A percentile compares a stretch with the other conserved stretches of the same genome.
These are phyloP conservation scores for Chaenocephalus aceratus DNA, from an alignment of 2,113 vertebrate species.

Conservation along the genomic window DNA sequence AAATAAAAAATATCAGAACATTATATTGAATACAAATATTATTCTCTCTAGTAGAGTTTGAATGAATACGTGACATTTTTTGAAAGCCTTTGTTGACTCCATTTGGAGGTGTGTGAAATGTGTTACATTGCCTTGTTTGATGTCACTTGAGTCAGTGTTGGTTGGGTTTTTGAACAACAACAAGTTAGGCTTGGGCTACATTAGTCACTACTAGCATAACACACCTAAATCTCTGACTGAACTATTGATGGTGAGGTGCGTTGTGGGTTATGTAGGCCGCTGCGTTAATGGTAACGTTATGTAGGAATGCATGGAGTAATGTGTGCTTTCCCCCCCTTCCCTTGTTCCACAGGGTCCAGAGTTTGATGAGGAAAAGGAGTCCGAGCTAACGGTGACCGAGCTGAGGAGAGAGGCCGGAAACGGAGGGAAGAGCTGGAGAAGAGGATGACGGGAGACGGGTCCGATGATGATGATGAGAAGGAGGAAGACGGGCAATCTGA, in stretches of 20 bases:
- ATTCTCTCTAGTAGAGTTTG: no score
- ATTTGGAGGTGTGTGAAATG: no score
- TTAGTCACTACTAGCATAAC: neutral
- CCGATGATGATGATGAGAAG: conserved; percentile 86
- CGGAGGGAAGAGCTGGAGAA: conserved; percentile 89
- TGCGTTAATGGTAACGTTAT: neutral
- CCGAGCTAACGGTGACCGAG: conserved; percentile 92
- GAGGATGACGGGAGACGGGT: conserved; percentile 93
- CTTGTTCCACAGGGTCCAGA: conserved; percentile 89
- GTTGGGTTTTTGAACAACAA: no score
- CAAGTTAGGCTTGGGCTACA: neutral
- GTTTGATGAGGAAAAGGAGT: conserved; percentile 93
- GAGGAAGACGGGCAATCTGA: conserved; percentile 49
- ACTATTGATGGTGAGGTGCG: neutral
- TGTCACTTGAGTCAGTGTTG: no score
- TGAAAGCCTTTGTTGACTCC: no score
- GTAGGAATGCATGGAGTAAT: neutral
- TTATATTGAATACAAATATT: no score
- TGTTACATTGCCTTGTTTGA: no score
- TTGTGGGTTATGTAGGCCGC: neutral
- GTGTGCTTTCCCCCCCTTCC: neutral
- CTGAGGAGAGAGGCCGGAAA: conserved; percentile 89
- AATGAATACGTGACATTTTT: no score
- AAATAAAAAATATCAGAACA: no score
- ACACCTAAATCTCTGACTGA: neutral